phyloP scores from a whole-genome alignment of 2,797 vertebrate genomes.

The Pygocentrus nattereri region DNA sequence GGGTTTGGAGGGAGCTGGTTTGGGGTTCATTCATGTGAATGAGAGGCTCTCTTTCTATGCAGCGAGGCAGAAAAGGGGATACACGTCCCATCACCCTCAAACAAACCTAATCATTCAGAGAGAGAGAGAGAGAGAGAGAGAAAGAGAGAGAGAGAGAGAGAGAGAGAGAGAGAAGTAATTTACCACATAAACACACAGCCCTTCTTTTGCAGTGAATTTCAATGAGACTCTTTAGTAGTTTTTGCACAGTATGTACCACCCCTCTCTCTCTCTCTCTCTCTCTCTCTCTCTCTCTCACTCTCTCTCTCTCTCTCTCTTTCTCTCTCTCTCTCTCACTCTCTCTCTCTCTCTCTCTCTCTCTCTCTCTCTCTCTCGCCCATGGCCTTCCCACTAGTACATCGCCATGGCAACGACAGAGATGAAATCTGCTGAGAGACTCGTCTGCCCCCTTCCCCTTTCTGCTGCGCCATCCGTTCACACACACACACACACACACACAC shows the following conservation, averaged over 20 bases:
- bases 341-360: conserved; percentile 46
- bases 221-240: conserved; percentile 53
- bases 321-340: conserved; percentile 49
- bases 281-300: conserved; percentile 50
- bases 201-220: conserved; percentile 58
- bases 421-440: conserved; percentile 69
- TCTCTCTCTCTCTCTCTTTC: conserved; percentile 51
- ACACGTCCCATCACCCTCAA: conserved; percentile 15
- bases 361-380: conserved; percentile 55
- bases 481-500: conserved; percentile 16
- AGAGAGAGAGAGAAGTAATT: conserved; percentile 21
- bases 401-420: conserved; percentile 75
- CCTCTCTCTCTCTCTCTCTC: conserved; percentile 37
- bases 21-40: not conserved
- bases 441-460: conserved; percentile 53
- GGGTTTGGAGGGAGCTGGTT: too few species aligned
- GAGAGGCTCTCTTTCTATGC: not conserved
- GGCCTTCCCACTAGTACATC: conserved; percentile 70
- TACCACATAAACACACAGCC: conserved; percentile 37
- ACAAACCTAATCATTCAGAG: conserved; percentile 46
- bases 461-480: conserved; percentile 34
- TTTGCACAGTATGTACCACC: conserved; percentile 48
- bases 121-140: conserved; percentile 30
- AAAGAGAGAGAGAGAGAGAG: conserved; percentile 38
- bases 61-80: not conserved